A percentile compares a stretch with the other conserved stretches of the same genome.
Conservation (phyloP, 2,888 invertebrate genomes). For the Rhopalosiphum nymphaeae region DNA sequence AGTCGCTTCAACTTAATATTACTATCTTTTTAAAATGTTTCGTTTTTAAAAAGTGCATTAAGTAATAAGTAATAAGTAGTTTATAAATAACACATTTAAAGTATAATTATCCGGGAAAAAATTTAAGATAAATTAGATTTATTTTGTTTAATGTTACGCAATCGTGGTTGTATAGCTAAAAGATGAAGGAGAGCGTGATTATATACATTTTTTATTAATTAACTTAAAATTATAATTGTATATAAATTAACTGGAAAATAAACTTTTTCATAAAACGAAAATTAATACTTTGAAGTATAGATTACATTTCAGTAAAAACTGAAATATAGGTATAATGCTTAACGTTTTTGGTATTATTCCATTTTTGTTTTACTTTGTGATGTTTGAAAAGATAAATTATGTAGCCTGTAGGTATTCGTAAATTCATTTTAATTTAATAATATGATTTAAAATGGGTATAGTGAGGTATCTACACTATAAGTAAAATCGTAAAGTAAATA, state of each 20-base stretch:
- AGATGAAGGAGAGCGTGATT: background rate
- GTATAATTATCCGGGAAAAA: background rate
- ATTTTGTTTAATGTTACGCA: background rate
- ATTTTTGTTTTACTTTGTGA: background rate
- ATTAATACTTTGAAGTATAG: constrained; percentile 9
- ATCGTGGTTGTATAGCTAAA: background rate
- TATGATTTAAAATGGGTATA: background rate
- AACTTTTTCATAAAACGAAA: background rate
- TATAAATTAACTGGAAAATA: background rate
- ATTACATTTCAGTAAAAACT: constrained; percentile 1
- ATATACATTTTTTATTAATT: background rate
- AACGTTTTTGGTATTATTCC: background rate
- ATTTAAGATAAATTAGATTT: background rate
- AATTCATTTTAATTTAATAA: background rate
- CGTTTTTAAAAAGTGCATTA: background rate
- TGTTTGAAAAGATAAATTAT: background rate
- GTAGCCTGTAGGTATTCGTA: background rate
- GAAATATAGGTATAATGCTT: background rate
- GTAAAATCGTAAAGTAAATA: background rate
- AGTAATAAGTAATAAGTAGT: background rate
- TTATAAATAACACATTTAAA: background rate
- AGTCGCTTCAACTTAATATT: background rate
- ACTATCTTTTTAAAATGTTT: background rate
- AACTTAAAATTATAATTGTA: background rate
- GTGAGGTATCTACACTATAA: background rate